These are phyloP conservation scores for Rotaria socialis DNA, from an alignment of 2,888 invertebrate genomes.

Conservation along the genomic window DNA sequence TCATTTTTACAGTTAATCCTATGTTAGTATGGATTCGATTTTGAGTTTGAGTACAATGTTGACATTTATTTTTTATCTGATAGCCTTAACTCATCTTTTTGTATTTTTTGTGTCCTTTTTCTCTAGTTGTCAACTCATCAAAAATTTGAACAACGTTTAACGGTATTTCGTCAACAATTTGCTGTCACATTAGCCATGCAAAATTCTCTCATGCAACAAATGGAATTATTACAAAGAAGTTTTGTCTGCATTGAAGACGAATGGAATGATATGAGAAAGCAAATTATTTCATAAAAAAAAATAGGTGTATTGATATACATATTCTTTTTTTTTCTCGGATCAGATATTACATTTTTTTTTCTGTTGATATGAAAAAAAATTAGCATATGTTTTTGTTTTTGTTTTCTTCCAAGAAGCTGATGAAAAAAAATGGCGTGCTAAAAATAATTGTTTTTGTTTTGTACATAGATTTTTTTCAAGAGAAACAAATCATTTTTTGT, in stretches of 20 bases:
- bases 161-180: constrained; percentile 34
- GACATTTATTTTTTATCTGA: too few relatives aligned
- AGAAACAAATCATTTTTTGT: not conserved
- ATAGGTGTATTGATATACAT: not conserved
- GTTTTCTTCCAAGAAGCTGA: not conserved
- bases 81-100: too few relatives aligned
- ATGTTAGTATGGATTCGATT: too few relatives aligned
- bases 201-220: constrained; percentile 29
- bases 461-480: not conserved
- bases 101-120: not conserved
- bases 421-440: not conserved
- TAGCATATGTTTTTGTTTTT: too few relatives aligned
- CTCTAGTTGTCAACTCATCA: not conserved
- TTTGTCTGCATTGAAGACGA: constrained; percentile 27
- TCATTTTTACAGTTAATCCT: too few relatives aligned
- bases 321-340: not conserved
- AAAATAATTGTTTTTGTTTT: not conserved
- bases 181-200: constrained; percentile 22
- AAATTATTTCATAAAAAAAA: not conserved
- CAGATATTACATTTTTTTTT: not conserved
- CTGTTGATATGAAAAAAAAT: too few relatives aligned
- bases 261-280: constrained; percentile 31
- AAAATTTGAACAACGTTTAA: constrained; percentile 37
- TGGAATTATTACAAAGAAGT: constrained; percentile 37
- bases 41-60: too few relatives aligned